Evolutionary conservation across 2,888 invertebrate genomes (phyloP), one percentile per base, ranked within the genome.

Genomic region (Amphipoea oculea): DNA sequence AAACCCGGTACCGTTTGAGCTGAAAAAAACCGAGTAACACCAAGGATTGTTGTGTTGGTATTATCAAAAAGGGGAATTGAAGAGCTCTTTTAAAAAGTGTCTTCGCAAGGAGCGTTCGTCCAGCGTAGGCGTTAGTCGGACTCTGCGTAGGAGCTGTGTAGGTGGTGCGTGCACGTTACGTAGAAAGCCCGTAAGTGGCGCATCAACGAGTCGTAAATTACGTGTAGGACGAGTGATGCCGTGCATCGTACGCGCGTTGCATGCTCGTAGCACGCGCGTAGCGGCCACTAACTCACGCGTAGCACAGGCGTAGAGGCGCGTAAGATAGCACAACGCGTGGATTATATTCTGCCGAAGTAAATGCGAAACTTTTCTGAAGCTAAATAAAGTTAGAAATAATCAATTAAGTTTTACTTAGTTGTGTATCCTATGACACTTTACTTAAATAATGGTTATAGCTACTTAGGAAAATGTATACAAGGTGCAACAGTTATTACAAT

Each of bases 121-220:
- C 29, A 72, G 66, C 36, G 36, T 82, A 62, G 51, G 76, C 45
- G 67, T 76, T 40, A 66, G 66, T 62, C 14, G 9, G 29, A 45
- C 40, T 6, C 1, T 29, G 29, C 29, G 40, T 68, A 40, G 36
- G 54, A 42, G 42, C 14, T 57, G 14, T 14, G 75, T 62, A 48
- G 81, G 45, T 45, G 42, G 36, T 36, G 14, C n/a, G 23, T 40
- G 5, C 36, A 48, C 40, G 48, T 29, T 23, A n/a, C 14, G 54
- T 62, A 54, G 23, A 60, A n/a, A 51, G 4, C 17, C 40, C 17
- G 29, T 63, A 70, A 11, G 20, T 62, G 68, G 62, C 51, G 20
- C 42, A 42, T 54, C 7, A 40, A 40, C n/a, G 45, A 20, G 17
- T 66, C 48, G 7, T 66, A 73, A 17, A 57, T 45, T 14, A 63